Percentiles rank a stretch among this genome's conserved stretches.
phyloP scores from a whole-genome alignment of 1,140 invertebrate species.

The Drosophila obscura region DNA sequence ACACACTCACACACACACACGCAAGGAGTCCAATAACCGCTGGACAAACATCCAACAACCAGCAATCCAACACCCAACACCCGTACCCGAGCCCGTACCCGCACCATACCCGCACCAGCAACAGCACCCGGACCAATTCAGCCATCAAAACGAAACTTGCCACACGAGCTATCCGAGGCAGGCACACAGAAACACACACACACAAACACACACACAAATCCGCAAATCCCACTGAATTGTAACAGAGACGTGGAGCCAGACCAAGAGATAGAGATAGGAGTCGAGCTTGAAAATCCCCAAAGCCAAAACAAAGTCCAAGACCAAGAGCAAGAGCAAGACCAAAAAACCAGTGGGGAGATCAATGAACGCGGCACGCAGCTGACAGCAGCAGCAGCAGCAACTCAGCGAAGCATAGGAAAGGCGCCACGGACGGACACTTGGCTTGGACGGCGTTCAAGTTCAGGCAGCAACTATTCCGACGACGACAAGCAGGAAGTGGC shows the following conservation, averaged over 20 bases:
- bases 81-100: slow-evolving; percentile 10
- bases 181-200: slow-evolving; percentile 54
- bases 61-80: slow-evolving; percentile 15
- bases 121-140: slow-evolving; percentile 44
- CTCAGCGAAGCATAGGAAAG: slow-evolving; percentile 67
- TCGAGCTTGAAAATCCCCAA: slow-evolving; percentile 70
- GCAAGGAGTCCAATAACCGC: slow-evolving; percentile 77
- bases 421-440: slow-evolving; percentile 45
- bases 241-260: slow-evolving; percentile 39
- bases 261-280: slow-evolving; percentile 18
- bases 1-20: slow-evolving; percentile 21
- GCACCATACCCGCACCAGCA: slow-evolving; percentile 14
- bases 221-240: slow-evolving; percentile 61
- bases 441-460: slow-evolving; percentile 60
- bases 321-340: slow-evolving; percentile 17
- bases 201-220: slow-evolving; percentile 10
- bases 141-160: slow-evolving; percentile 56
- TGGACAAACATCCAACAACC: slow-evolving; percentile 30
- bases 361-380: slow-evolving; percentile 79
- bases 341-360: slow-evolving; percentile 62
- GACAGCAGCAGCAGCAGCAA: slow-evolving; percentile 61
- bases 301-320: slow-evolving; percentile 29
- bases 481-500: slow-evolving; percentile 69
- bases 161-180: slow-evolving; percentile 80
- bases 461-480: slow-evolving; percentile 55